These are phyloP conservation scores for Fragum whitleyi DNA, from an alignment of 2,888 invertebrate species.

Conservation along the genomic window DNA sequence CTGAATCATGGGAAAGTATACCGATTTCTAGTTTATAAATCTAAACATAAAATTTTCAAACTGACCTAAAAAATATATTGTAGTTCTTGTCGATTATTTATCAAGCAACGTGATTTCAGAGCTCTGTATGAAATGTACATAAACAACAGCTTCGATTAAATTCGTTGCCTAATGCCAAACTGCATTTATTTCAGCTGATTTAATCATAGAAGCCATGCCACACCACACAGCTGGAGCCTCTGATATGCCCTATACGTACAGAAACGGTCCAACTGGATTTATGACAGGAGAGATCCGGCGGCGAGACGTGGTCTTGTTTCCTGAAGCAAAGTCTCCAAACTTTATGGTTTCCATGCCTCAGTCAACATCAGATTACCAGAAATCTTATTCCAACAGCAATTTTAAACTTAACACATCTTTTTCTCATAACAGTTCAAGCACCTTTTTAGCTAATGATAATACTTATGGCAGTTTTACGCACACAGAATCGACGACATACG, in stretches of 20 bases:
- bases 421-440: background rate
- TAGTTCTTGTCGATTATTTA: no score
- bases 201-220: constrained; percentile 25
- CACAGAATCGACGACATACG: background rate
- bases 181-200: constrained; percentile 29
- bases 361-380: background rate
- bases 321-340: constrained; percentile 10
- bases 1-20: no score
- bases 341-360: constrained; percentile 13
- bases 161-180: no score
- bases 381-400: background rate
- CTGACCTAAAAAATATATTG: no score
- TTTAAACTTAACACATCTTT: constrained; percentile 2
- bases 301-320: constrained; percentile 9
- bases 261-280: constrained; percentile 6
- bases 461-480: background rate
- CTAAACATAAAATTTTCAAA: no score
- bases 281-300: background rate
- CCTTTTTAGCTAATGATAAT: background rate
- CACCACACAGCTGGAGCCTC: constrained; percentile 2
- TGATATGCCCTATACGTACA: background rate
- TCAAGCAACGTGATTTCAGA: no score
- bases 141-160: no score
- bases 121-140: no score
- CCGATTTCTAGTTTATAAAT: no score